phyloP scores from a whole-genome alignment of 2,888 invertebrate genomes.

The Abscondita cerata region DNA sequence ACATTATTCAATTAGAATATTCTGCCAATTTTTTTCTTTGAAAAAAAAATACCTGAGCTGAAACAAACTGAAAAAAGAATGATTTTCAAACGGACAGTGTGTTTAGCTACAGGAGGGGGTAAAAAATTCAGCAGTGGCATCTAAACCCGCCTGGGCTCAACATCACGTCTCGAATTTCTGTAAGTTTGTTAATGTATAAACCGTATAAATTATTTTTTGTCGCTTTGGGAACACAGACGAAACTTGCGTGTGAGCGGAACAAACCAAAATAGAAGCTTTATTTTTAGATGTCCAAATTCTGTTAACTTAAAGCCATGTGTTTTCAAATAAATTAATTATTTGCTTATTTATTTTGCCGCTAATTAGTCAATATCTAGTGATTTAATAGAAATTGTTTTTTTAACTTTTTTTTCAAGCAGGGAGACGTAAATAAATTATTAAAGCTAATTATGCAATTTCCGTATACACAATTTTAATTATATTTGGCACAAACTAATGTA shows the following conservation, averaged over 20 bases:
- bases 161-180: constrained; percentile 45
- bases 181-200: constrained; percentile 41
- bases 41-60: neutral
- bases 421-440: too few relatives aligned
- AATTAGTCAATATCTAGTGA: too few relatives aligned
- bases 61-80: neutral
- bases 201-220: neutral
- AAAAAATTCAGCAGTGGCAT: constrained; percentile 51
- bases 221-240: neutral
- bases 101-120: constrained; percentile 50
- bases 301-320: constrained; percentile 2
- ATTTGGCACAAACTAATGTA: too few relatives aligned
- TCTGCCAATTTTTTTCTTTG: constrained; percentile 1
- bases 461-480: too few relatives aligned
- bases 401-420: too few relatives aligned
- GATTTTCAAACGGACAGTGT: neutral
- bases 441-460: too few relatives aligned
- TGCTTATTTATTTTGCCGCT: too few relatives aligned
- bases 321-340: neutral
- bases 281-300: constrained; percentile 1
- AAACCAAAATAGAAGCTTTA: constrained; percentile 8
- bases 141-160: constrained; percentile 54
- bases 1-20: neutral
- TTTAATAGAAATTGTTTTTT: too few relatives aligned
- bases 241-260: constrained; percentile 4